phyloP scores from a whole-genome alignment of 2,797 vertebrate genomes.

The Ptychadena robeensis region DNA sequence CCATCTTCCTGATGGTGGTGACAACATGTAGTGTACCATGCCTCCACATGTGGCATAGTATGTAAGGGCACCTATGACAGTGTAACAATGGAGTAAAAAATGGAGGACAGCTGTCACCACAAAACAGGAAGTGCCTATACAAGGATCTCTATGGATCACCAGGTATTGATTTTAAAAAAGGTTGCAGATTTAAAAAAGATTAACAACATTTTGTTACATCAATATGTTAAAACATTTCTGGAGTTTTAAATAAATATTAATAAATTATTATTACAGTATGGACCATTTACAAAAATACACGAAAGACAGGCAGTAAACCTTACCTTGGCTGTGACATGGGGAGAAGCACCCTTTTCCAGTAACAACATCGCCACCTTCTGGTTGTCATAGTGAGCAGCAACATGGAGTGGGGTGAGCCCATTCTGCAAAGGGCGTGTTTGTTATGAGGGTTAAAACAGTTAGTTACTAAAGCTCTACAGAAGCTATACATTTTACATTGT shows the following conservation, averaged over 20 bases:
- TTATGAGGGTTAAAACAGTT: constrained; percentile 69
- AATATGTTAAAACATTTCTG: too few relatives aligned
- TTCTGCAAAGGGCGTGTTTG: constrained; percentile 85
- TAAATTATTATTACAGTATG: not conserved
- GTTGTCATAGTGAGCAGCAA: constrained; percentile 98
- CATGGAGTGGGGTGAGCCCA: constrained; percentile 95
- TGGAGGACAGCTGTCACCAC: too few relatives aligned
- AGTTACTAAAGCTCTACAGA: constrained; percentile 64
- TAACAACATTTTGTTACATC: too few relatives aligned
- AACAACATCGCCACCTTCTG: constrained; percentile 96
- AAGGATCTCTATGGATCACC: too few relatives aligned
- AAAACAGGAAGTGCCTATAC: too few relatives aligned
- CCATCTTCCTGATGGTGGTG: not conserved
- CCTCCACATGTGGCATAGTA: not conserved
- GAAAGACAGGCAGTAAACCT: constrained; percentile 65
- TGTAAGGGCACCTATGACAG: not conserved
- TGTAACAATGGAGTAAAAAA: too few relatives aligned
- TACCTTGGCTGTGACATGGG: constrained; percentile 93
- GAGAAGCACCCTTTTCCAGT: constrained; percentile 94
- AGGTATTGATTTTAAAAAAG: too few relatives aligned
- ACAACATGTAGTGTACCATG: not conserved
- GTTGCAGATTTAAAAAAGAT: too few relatives aligned
- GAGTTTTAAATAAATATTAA: not conserved
- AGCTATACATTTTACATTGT: constrained; percentile 47
- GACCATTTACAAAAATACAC: constrained; percentile 63